Conservation (phyloP, 2,113 vertebrate species). For the Nicator chloris region DNA sequence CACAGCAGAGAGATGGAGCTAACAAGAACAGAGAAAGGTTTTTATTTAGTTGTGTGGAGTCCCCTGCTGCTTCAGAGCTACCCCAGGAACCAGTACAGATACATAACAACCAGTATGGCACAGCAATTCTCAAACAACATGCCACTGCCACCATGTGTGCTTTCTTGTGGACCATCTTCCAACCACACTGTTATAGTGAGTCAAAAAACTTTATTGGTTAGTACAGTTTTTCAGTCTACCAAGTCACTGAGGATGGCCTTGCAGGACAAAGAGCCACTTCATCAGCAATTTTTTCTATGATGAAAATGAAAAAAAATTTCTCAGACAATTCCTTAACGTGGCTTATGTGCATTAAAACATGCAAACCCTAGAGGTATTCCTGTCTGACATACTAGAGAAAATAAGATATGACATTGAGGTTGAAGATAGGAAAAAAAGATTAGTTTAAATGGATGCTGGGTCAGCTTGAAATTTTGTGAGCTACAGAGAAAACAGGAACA, state of each 20-base stretch:
- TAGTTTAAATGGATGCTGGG: neutral
- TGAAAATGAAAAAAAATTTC: neutral
- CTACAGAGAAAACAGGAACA: neutral
- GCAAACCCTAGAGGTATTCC: neutral
- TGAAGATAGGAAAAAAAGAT: neutral
- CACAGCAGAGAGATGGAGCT: conserved; percentile 87
- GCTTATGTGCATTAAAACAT: neutral
- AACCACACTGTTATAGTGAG: rapidly evolving
- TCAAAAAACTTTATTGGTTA: neutral
- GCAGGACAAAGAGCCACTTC: neutral
- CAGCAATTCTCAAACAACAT: neutral
- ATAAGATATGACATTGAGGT: neutral
- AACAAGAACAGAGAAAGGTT: neutral
- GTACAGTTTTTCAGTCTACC: neutral
- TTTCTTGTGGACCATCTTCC: neutral
- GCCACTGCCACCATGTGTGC: neutral
- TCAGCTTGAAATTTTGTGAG: neutral
- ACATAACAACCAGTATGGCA: rapidly evolving
- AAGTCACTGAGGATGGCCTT: neutral
- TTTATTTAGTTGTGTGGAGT: neutral
- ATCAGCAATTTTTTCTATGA: neutral
- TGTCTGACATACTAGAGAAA: neutral
- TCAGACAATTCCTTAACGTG: neutral
- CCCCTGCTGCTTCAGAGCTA: neutral
- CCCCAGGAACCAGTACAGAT: neutral